Evolutionary conservation across 2,113 vertebrate species (phyloP).

Genomic region (Micromys minutus): DNA sequence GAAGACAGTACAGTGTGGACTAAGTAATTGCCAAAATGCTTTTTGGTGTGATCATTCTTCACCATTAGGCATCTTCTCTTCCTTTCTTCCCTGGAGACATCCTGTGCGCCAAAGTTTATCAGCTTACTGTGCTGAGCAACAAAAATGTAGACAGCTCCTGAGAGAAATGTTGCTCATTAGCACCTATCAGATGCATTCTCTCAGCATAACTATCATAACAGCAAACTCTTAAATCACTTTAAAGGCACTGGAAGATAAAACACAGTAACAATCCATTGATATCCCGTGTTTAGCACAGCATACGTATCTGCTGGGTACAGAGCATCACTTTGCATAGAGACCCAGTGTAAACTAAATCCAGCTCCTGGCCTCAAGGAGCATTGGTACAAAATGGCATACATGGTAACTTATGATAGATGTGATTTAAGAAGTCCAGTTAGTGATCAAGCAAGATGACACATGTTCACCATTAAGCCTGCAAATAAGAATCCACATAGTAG

Average conservation of each 20-base stretch:
- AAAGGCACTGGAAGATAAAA: neutral
- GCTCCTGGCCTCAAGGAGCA: neutral
- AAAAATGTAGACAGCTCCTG: constrained; percentile 24
- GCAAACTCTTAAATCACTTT: constrained; percentile 39
- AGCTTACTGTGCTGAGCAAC: neutral
- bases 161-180: constrained; percentile 44
- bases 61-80: neutral
- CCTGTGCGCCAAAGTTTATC: neutral
- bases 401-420: neutral
- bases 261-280: neutral
- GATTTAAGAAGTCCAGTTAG: neutral
- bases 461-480: too few species aligned
- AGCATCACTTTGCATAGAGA: neutral
- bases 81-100: neutral
- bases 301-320: neutral
- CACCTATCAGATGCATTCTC: constrained; percentile 4
- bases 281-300: neutral
- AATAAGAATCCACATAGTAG: neutral
- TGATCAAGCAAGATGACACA: neutral
- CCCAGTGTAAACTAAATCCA: rapidly evolving
- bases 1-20: neutral
- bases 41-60: neutral
- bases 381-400: neutral
- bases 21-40: neutral
- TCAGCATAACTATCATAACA: constrained; percentile 41